Conservation (phyloP, 2,113 vertebrate species). For the Bambusicola thoracicus region DNA sequence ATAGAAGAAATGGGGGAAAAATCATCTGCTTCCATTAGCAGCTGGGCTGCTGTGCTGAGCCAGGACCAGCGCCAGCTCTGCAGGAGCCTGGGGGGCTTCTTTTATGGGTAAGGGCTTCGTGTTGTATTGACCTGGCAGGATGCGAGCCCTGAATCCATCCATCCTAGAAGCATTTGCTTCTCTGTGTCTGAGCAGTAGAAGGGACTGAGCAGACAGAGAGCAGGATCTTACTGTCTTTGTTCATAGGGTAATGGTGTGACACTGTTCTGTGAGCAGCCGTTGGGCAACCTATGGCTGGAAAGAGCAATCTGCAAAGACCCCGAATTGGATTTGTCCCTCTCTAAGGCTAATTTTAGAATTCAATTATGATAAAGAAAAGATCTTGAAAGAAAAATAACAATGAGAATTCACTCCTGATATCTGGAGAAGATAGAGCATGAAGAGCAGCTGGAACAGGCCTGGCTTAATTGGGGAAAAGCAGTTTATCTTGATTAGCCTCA, state of each 20-base stretch:
- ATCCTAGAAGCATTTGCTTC: not conserved
- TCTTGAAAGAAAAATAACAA: slow-evolving; percentile 19
- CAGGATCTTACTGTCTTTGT: not conserved
- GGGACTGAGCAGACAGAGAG: not conserved
- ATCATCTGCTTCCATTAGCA: no score
- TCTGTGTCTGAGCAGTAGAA: not conserved
- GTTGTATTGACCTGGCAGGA: not conserved
- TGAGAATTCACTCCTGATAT: slow-evolving; percentile 4
- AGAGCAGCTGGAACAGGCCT: not conserved
- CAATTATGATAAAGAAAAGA: slow-evolving; percentile 29
- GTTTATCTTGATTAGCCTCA: slow-evolving; percentile 28
- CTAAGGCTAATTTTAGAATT: slow-evolving; percentile 43
- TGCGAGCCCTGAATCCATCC: not conserved
- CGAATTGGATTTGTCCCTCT: not conserved
- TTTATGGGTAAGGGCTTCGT: not conserved
- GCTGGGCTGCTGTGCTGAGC: not conserved
- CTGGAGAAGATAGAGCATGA: not conserved
- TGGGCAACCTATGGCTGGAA: not conserved
- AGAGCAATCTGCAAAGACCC: not conserved
- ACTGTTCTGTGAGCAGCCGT: not conserved
- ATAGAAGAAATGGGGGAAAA: not conserved
- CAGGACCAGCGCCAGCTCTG: not conserved
- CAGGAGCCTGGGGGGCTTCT: not conserved
- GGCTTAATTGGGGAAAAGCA: not conserved
- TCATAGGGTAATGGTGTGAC: not conserved